Evolutionary conservation across 1,140 invertebrate genomes (phyloP), one percentile per base, ranked within the genome.

Genomic region (Eubasilissa regina): DNA sequence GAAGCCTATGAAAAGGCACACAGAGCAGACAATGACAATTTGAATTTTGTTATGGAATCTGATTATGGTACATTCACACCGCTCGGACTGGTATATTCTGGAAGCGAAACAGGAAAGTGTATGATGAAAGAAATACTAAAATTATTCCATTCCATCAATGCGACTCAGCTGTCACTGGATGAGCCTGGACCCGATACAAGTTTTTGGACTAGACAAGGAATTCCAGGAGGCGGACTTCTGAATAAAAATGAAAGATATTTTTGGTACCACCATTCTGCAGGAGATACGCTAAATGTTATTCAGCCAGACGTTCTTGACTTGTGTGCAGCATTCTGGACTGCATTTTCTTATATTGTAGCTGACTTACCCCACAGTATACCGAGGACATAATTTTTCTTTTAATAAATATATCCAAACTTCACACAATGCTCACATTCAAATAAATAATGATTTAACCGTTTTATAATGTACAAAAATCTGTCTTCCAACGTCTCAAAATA

Each of bases 31-130:
- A 58, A 62, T 15, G 79, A 84, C 10, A 81, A 84, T 77, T 81
- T 84, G 11, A 83, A 83, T 77, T 90, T 95, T 44, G 91, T 95
- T 0, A 93, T 95, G 90, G 94, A 96, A 87, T 95, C 94, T 3
- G 95, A 96, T 86, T 86, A 87, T 53, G 95, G 95, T 44, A 95
- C 94, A 3, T 96, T 95, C 83, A 88, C 84, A n/a, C 95, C 95
- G 1, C 75, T 87, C 3, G 93, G 93, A n/a, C 83, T 94, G 3
- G 84, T 87, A 60, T 91, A 91, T 83, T 85, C 86, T 48, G 92
- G 91, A 9, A 87, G 85, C 7, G 73, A 88, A 10, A 81, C 89
- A 75, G 91, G 91, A 6, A 85, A 86, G 48, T 93, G 93, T 81
- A 90, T 94, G 56, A 84, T 94, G 8, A 74, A 90, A 83, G 89